Evolutionary conservation across 2,113 vertebrate genomes (phyloP), one percentile per base, ranked within the genome.

Genomic region (Larimichthys crocea): DNA sequence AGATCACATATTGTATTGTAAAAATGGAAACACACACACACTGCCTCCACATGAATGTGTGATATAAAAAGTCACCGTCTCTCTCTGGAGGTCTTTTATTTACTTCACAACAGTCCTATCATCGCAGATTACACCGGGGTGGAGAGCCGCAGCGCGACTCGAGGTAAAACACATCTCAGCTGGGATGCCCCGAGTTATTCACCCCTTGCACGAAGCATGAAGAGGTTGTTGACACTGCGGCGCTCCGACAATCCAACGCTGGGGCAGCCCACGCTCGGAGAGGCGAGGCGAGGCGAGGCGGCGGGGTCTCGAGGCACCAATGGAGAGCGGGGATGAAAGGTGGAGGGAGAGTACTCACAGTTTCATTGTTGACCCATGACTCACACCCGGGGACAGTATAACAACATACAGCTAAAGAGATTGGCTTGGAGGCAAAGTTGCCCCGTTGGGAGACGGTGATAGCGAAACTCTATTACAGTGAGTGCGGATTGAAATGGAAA

Each of bases 391-490:
- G 86, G 84, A 92, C 76, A 14, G 78, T 53, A 79, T 73, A 56
- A 89, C 87, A 86, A 86, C 74, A 85, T 61, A 76, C 77, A 65
- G 83, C 86, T 85, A 85, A 84, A 86, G 82, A 90, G 86, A 93
- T 87, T 92, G 87, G 80, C 88, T 87, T 17, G 77, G 68, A 89
- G 86, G 87, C 60, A 65, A 73, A 73, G 86, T 70, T 67, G 82
- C 9, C 87, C 87, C 85, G 22, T 64, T 56, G 89, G 85, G 77
- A 91, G 67, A 48, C 44, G 66, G 67, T 69, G 86, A 87, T 69
- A 80, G 89, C 50, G 79, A 92, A 92, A 93, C 87, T 90, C 90
- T 79, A 93, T 94, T 92, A 93, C 80, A 67, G 49, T 15, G 78
- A 89, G 92, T 72, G 87, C 85, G 91, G 88, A 89, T 69, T 84